Percentiles rank a stretch among this genome's conserved stretches.
These are phyloP conservation scores for Latrodectus elegans DNA, from an alignment of 2,888 invertebrate genomes.

Conservation along the genomic window DNA sequence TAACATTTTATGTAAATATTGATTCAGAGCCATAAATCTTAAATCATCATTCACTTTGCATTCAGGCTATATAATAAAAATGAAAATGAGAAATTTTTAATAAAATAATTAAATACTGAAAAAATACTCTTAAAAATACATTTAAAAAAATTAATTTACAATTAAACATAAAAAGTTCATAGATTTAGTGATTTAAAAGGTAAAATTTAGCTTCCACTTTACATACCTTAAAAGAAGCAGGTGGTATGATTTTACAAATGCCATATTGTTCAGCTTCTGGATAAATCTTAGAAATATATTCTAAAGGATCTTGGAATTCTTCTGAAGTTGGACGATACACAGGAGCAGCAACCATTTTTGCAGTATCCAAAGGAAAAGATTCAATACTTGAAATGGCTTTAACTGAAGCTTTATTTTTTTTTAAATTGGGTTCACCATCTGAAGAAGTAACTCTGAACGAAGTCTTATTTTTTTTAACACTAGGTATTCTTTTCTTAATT, in stretches of 20 bases:
- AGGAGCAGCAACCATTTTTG: conserved; percentile 70
- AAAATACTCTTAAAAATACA: neutral
- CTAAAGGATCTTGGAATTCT: conserved; percentile 96
- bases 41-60: conserved; percentile 89
- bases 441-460: neutral
- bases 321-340: conserved; percentile 95
- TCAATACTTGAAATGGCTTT: conserved; percentile 9
- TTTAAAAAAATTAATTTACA: neutral
- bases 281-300: conserved; percentile 96
- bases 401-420: too few relatives aligned
- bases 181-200: neutral
- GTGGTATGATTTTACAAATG: conserved; percentile 98
- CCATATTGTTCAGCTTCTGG: conserved; percentile 96
- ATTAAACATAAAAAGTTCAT: neutral
- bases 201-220: neutral
- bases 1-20: conserved; percentile 88
- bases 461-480: conserved; percentile 26
- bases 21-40: conserved; percentile 90
- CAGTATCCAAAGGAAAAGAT: conserved; percentile 48
- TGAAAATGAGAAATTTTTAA: neutral
- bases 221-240: conserved; percentile 75
- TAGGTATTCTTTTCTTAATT: conserved; percentile 43
- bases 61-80: conserved; percentile 77
- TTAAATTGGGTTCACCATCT: neutral
- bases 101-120: neutral